Evolutionary conservation across 1,140 invertebrate genomes (phyloP).

Genomic region (Trichonephila inaurata): DNA sequence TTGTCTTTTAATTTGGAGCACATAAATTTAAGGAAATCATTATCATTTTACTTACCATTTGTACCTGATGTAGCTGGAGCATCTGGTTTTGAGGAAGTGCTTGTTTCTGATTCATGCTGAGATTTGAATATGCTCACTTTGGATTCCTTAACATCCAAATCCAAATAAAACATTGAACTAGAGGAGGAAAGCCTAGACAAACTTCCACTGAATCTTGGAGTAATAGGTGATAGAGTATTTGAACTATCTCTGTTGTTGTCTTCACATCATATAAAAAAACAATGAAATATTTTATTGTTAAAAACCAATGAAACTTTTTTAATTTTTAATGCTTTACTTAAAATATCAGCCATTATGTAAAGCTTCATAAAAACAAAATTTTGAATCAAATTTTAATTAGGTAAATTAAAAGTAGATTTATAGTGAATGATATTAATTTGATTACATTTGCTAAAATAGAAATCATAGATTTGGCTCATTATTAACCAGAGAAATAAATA

Average conservation of each 20-base stretch:
- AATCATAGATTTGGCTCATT: too few species aligned
- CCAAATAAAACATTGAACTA: constrained; percentile 85
- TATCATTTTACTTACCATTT: constrained; percentile 1
- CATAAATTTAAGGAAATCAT: too few species aligned
- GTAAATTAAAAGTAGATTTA: too few species aligned
- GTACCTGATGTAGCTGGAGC: neutral
- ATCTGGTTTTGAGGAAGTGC: neutral
- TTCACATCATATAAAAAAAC: neutral
- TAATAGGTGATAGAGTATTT: constrained; percentile 26
- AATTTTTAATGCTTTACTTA: too few species aligned
- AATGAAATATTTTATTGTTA: neutral
- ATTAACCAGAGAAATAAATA: too few species aligned
- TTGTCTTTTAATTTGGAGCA: too few species aligned
- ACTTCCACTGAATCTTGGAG: constrained; percentile 55
- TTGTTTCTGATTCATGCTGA: constrained; percentile 74
- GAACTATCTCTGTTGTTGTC: constrained; percentile 40
- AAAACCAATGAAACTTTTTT: too few species aligned
- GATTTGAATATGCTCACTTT: constrained; percentile 82
- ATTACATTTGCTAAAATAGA: too few species aligned
- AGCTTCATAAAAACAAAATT: too few species aligned
- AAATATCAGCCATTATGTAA: too few species aligned
- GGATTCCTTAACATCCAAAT: constrained; percentile 85
- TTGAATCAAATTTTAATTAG: too few species aligned
- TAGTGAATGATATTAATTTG: too few species aligned
- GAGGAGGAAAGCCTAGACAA: constrained; percentile 82